Conservation (phyloP, 1,140 invertebrate species). For the Papilio helenus region DNA sequence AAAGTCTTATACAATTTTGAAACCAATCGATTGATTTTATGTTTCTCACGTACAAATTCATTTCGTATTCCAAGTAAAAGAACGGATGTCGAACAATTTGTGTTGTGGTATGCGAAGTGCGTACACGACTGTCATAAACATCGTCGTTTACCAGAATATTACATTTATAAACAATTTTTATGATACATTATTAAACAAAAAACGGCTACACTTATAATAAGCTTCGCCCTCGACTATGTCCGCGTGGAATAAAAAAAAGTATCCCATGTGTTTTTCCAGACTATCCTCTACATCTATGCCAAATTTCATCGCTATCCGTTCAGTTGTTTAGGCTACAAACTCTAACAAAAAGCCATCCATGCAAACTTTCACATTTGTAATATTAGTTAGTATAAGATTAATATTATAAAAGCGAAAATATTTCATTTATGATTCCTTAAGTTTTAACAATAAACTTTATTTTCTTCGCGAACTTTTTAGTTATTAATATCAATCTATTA, state of each 20-base stretch:
- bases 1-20: not conserved
- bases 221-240: no score
- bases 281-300: no score
- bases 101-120: slow-evolving; percentile 20
- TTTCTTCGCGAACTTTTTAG: not conserved
- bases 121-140: slow-evolving; percentile 7
- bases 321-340: no score
- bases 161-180: slow-evolving; percentile 28
- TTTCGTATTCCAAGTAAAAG: slow-evolving; percentile 54
- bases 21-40: slow-evolving; percentile 39
- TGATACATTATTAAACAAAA: slow-evolving; percentile 1
- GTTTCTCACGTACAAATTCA: slow-evolving; percentile 47
- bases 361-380: no score
- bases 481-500: not conserved
- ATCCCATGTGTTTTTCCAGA: no score
- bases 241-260: no score
- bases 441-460: not conserved
- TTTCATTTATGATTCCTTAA: not conserved
- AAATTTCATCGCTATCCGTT: no score
- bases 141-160: slow-evolving; percentile 10
- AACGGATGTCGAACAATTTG: slow-evolving; percentile 43
- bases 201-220: not conserved
- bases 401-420: not conserved
- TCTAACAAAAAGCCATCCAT: no score
- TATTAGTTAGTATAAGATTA: no score